Base-by-base conservation (phyloP, 2,113 vertebrate genomes). In the Ondatra zibethicus region DNA sequence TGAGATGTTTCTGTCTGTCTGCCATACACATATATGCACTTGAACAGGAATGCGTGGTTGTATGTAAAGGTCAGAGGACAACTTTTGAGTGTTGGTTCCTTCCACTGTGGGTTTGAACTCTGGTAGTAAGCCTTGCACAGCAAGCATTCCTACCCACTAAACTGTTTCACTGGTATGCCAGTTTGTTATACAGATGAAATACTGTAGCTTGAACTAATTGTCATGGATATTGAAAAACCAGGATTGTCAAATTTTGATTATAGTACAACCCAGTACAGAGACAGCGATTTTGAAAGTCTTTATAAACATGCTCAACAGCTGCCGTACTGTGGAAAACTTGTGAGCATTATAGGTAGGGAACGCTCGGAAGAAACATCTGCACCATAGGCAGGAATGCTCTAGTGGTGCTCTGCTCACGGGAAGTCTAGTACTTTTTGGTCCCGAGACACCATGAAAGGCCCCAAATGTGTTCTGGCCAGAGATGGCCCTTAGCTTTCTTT, bases 211-310 rank as follows among this genome's bases (percentile, higher is more conserved):
- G 27, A 66, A 66, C n/a, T 45, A 72, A 14, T 78, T 93, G 63
- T n/a, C 11, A 0, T 50, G 61, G 33, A 63, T 81, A 14, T 14
- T 25, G 33, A 66, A 72, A 75, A 94, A 58, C 36, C n/a, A 75
- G 25, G 75, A 84, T 36, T 42, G 10, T 78, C 82, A 87, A 52
- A n/a, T 93, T 95, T 95, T 68, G 6, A 76, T 66, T 93, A 88
- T 63, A 82, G 33, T 88, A 36, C 10, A 29, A 76, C 61, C 39
- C 39, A 31, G 31, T 45, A 65, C 82, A 85, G 27, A 85, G 16
- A 61, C 14, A 1, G 27, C 65, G 58, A 16, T 65, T 42, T 45
- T 19, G 4, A 63, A 65, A 45, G 25, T 63, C 55, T 63, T 84
- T 42, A 85, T 29, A 33, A 33, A 50, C 16, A 29, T 7, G n/a